Base-by-base conservation (phyloP, 64 coral and sea anemone genomes). In the Porites australiensis region DNA sequence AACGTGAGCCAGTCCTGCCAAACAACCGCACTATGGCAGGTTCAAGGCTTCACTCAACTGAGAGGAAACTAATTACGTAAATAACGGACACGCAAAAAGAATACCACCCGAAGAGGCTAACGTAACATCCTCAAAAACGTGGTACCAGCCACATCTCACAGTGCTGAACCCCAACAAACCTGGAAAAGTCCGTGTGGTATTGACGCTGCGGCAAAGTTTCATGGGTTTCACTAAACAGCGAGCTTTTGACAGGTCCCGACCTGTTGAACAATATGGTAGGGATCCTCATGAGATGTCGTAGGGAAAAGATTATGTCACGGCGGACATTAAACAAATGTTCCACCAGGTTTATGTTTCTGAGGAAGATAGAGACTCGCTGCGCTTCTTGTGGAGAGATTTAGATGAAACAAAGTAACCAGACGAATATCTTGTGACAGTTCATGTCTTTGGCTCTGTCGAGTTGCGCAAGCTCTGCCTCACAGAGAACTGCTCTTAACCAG, bases 131-230 rank as follows among this genome's bases (percentile, higher is more conserved):
- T 19, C 3, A n/a, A 87, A 68, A 62, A 87, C 62, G 18, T 93
- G 83, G 83, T 93, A 93, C 75, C 75, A 88, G 53, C 86, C 87
- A 58, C 92, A 94, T 44, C 83, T 79, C 74, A 61, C 14, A 58
- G 64, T 93, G 16, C 16, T 55, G 21, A 87, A 87, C 71, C 89
- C 77, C 23, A 90, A 82, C 50, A 93, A 93, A 62, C 83, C 92
- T 69, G 63, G 74, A 65, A 93, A 88, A 45, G 46, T 93, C 48
- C 75, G 92, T 21, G 85, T 93, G 19, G 83, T 93, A 12, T 93
- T n/a, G 73, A 93, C 37, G 84, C 83, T 13, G 82, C 75, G 46
- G 83, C 73, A 22, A 87, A 79, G 60, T 93, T 72, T 74, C 43
- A 70, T 55, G 67, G 15, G 60, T 78, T 21, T 80, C 89, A 4